Percentiles rank a stretch among this genome's conserved stretches.
phyloP scores from a whole-genome alignment of 1,140 invertebrate species.

The Zaprionus africanus region DNA sequence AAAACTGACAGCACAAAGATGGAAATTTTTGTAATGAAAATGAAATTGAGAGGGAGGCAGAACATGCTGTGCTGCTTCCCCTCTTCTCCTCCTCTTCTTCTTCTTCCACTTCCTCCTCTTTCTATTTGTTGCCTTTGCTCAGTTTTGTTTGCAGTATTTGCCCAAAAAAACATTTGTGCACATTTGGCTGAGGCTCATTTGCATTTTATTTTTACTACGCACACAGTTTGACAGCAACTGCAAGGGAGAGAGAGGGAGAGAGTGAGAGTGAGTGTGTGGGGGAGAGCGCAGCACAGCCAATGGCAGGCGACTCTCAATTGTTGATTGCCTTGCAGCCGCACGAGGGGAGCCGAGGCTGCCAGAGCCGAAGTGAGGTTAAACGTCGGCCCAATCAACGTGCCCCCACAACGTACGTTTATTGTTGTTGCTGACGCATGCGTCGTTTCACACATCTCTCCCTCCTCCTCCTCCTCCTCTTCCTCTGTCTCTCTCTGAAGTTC shows the following conservation, averaged over 20 bases:
- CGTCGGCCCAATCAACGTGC: conserved; percentile 78
- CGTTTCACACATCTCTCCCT: conserved; percentile 10
- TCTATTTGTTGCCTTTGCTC: conserved; percentile 30
- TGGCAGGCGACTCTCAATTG: conserved; percentile 53
- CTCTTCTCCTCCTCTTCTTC: conserved; percentile 1
- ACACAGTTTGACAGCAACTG: conserved; percentile 44
- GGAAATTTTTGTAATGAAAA: conserved; percentile 4
- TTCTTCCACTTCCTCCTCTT: conserved; percentile 9
- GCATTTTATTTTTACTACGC: conserved; percentile 44
- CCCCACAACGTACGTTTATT: conserved; percentile 55
- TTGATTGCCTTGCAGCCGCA: conserved; percentile 39
- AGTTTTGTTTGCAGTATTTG: conserved; percentile 44
- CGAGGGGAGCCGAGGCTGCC: neutral
- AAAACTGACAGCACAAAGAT: conserved; percentile 66
- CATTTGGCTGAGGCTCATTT: conserved; percentile 71
- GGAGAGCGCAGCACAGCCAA: conserved; percentile 48
- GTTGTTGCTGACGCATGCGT: conserved; percentile 70
- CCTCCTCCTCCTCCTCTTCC: too few species aligned
- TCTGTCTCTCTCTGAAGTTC: neutral
- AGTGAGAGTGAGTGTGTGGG: neutral
- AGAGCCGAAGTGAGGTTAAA: conserved; percentile 61
- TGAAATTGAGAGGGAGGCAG: conserved; percentile 18
- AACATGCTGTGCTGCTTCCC: neutral
- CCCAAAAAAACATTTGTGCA: conserved; percentile 70
- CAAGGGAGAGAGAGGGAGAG: neutral